These are phyloP conservation scores for Metacarcinus magister DNA, from an alignment of 2,888 invertebrate species.

Conservation along the genomic window DNA sequence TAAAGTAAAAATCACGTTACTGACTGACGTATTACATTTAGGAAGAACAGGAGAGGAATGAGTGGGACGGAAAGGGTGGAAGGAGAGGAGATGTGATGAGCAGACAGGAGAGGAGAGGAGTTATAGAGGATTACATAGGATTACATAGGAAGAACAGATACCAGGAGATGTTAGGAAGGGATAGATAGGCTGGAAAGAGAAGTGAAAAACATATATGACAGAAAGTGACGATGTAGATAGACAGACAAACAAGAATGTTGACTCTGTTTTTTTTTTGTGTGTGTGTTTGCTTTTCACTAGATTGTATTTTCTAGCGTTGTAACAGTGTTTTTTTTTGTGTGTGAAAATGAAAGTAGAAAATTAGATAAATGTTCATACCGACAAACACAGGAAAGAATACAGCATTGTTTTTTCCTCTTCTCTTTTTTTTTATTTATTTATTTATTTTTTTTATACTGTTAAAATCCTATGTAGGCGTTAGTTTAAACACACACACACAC, in stretches of 20 bases:
- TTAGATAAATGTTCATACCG: not conserved
- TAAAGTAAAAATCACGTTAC: not conserved
- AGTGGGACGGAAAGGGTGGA: not conserved
- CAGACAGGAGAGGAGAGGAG: not conserved
- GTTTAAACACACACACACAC: not conserved
- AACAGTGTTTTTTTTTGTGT: not conserved
- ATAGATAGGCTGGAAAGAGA: no score
- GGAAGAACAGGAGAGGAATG: not conserved
- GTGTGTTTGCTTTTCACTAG: not conserved
- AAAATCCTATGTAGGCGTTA: not conserved
- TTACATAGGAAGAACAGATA: not conserved
- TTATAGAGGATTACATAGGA: not conserved
- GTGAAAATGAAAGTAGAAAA: not conserved
- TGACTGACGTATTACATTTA: not conserved
- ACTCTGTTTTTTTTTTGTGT: no score
- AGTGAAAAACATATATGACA: not conserved
- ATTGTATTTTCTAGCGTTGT: not conserved
- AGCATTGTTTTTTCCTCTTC: not conserved
- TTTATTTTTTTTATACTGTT: not conserved
- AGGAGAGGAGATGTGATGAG: not conserved
- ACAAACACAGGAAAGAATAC: not conserved
- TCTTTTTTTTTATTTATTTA: no score
- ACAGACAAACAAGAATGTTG: no score
- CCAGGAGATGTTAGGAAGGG: not conserved
- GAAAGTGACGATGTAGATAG: not conserved